phyloP scores from a whole-genome alignment of 2,888 invertebrate genomes.

The Dryadula phaetusa region DNA sequence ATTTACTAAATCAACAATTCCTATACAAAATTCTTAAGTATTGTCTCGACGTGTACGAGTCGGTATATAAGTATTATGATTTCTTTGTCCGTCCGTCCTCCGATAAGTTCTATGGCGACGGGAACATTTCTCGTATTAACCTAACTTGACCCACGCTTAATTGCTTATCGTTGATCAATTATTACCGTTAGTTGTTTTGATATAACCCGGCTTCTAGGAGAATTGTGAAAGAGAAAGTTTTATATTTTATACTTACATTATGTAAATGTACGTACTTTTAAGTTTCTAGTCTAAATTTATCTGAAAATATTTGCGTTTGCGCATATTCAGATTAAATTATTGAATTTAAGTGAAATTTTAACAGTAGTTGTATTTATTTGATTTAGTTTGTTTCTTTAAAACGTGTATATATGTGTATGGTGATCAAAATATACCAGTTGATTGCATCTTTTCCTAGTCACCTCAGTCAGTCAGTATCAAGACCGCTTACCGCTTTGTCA shows the following conservation, averaged over 20 bases:
- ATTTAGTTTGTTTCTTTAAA: no score
- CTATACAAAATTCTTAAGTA: neutral
- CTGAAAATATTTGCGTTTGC: no score
- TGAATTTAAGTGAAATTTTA: no score
- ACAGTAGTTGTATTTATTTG: no score
- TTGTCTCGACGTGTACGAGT: constrained; percentile 17
- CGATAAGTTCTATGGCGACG: constrained; percentile 34
- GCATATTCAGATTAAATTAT: no score
- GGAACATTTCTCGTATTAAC: constrained; percentile 44
- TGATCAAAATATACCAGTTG: no score
- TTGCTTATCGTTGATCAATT: constrained; percentile 44
- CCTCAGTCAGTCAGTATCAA: no score
- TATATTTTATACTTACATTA: neutral
- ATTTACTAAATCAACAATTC: neutral
- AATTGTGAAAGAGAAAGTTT: constrained; percentile 26
- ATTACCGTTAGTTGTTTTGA: constrained; percentile 37
- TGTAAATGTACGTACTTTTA: neutral
- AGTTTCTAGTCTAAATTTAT: no score
- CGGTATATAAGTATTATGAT: constrained; percentile 20
- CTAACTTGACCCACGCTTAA: constrained; percentile 45
- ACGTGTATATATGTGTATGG: no score
- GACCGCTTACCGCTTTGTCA: no score
- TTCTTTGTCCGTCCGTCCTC: constrained; percentile 37
- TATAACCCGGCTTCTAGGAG: constrained; percentile 29
- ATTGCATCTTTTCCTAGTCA: no score